Evolutionary conservation across 2,113 vertebrate species (phyloP).

Genomic region (Paraplagusia blochii): DNA sequence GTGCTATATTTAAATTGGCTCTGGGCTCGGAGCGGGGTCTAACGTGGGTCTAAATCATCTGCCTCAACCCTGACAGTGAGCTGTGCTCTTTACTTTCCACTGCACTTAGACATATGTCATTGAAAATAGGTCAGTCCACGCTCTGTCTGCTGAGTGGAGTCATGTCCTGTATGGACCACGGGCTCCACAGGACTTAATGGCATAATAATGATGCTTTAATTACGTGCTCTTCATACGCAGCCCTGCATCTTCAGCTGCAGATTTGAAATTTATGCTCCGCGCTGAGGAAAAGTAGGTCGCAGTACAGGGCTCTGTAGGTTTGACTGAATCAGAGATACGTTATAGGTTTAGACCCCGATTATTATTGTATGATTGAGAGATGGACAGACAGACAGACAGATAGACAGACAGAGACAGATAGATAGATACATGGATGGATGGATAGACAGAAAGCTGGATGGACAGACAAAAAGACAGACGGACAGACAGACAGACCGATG

Average conservation of each 20-base stretch:
- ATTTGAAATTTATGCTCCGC: not conserved
- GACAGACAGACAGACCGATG: no score
- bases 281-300: not conserved
- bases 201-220: not conserved
- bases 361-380: no score
- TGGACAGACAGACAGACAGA: no score
- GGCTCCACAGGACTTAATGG: not conserved
- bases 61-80: constrained; percentile 31
- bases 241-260: no score
- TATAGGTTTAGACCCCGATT: no score
- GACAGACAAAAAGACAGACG: no score
- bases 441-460: no score
- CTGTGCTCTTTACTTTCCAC: constrained; percentile 36
- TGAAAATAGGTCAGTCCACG: constrained; percentile 32
- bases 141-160: not conserved
- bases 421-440: no score
- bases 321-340: no score
- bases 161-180: not conserved
- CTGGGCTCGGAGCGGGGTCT: constrained; percentile 42
- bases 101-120: constrained; percentile 19
- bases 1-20: constrained; percentile 74
- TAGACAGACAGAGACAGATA: no score
- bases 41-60: constrained; percentile 64
- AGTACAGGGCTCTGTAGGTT: not conserved
- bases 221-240: not conserved